Percentiles rank a stretch among this genome's conserved stretches.
Conservation (phyloP, 2,797 vertebrate species). For the Steatocranus sp. region DNA sequence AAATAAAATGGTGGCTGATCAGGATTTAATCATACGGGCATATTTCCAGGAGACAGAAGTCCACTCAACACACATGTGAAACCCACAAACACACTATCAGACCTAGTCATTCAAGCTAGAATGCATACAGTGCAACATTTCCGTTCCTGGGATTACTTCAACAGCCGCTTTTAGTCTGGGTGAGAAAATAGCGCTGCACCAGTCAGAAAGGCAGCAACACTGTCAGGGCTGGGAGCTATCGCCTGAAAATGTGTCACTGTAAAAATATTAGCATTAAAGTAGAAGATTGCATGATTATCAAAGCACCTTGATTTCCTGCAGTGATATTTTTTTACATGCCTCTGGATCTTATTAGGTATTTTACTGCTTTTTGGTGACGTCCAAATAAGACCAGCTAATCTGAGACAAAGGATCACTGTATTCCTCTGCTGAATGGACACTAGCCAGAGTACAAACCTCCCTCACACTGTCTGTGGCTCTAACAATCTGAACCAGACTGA, state of each 20-base stretch:
- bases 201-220: not conserved
- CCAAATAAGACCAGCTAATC: conserved; percentile 21
- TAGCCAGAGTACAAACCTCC: conserved; percentile 32
- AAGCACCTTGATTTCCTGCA: not conserved
- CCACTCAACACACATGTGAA: not conserved
- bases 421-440: conserved; percentile 44
- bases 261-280: not conserved
- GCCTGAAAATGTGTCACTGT: not conserved
- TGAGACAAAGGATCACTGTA: conserved; percentile 56
- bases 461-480: conserved; percentile 6
- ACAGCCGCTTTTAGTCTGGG: not conserved
- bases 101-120: not conserved
- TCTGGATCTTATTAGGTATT: conserved; percentile 29
- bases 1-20: not conserved
- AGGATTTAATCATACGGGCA: not conserved
- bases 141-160: conserved; percentile 21
- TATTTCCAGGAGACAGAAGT: not conserved
- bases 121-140: not conserved
- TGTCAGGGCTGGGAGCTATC: not conserved
- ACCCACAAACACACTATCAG: not conserved
- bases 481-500: conserved; percentile 29
- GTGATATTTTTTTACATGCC: not conserved
- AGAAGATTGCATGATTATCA: not conserved
- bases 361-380: conserved; percentile 4
- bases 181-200: not conserved